These are phyloP conservation scores for Coendou prehensilis DNA, from an alignment of 2,797 vertebrate genomes.

Conservation along the genomic window DNA sequence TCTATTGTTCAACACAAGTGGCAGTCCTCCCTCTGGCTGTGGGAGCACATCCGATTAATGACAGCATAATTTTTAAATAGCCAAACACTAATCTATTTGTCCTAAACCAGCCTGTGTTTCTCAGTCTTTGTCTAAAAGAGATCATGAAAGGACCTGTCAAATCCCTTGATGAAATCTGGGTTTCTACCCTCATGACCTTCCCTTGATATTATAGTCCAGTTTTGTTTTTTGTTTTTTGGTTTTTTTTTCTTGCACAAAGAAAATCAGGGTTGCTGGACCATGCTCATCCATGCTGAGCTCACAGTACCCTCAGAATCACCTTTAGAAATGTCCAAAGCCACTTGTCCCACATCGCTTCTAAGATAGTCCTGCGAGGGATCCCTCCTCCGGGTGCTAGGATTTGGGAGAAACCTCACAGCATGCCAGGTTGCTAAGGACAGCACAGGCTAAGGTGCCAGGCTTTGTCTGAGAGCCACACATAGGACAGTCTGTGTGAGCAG, in stretches of 20 bases:
- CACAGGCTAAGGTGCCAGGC: neutral
- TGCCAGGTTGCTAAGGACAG: neutral
- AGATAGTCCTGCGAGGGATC: neutral
- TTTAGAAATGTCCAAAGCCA: neutral
- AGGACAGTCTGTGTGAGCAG: neutral
- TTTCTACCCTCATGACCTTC: neutral
- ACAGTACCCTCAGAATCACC: neutral
- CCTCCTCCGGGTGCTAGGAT: neutral
- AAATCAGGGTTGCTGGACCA: neutral
- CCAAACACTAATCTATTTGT: constrained; percentile 36
- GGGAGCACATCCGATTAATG: constrained; percentile 56
- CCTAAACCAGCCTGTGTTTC: constrained; percentile 39
- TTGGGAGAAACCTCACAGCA: neutral
- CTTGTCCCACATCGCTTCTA: constrained; percentile 44
- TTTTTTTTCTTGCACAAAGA: neutral
- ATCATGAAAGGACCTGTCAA: constrained; percentile 49
- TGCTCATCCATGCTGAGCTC: neutral
- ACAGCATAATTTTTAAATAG: constrained; percentile 44
- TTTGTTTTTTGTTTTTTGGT: neutral
- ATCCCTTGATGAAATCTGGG: constrained; percentile 7
- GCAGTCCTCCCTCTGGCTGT: constrained; percentile 4
- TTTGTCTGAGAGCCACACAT: neutral
- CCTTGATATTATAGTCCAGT: neutral
- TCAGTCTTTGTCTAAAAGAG: constrained; percentile 18
- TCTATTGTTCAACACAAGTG: constrained; percentile 49